These are phyloP conservation scores for Tipula helvola DNA, from an alignment of 2,888 invertebrate genomes.

Conservation along the genomic window DNA sequence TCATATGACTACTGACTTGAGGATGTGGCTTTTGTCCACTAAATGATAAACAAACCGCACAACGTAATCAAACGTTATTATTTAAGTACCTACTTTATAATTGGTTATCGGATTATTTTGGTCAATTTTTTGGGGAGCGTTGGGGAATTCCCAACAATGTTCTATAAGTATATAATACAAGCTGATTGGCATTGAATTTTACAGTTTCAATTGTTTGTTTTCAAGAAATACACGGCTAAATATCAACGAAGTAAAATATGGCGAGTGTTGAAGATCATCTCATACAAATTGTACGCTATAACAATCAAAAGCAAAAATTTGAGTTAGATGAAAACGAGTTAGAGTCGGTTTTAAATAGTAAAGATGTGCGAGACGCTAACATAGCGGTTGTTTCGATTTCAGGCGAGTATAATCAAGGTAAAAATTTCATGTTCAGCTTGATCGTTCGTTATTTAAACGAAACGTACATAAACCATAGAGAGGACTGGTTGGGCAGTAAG, in stretches of 20 bases:
- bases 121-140: neutral
- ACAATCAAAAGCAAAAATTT: neutral
- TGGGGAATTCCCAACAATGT: neutral
- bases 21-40: neutral
- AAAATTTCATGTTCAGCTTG: constrained; percentile 13
- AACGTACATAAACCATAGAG: neutral
- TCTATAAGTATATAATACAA: neutral
- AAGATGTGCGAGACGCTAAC: constrained; percentile 11
- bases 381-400: constrained; percentile 12
- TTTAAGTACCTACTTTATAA: neutral
- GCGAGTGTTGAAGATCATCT: neutral
- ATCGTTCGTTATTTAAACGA: constrained; percentile 12
- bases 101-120: neutral
- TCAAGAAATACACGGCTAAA: too few relatives aligned
- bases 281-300: neutral
- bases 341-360: constrained; percentile 6
- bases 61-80: neutral
- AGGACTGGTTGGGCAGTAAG: neutral
- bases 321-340: neutral
- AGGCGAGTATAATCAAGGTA: constrained; percentile 14
- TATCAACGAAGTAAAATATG: too few relatives aligned
- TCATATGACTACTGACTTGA: neutral
- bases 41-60: neutral
- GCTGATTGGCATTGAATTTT: too few relatives aligned
- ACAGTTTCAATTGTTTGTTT: too few relatives aligned